A percentile compares a stretch with the other conserved stretches of the same genome.
phyloP scores from a whole-genome alignment of 2,888 invertebrate genomes.

The Halocaridina rubra region DNA sequence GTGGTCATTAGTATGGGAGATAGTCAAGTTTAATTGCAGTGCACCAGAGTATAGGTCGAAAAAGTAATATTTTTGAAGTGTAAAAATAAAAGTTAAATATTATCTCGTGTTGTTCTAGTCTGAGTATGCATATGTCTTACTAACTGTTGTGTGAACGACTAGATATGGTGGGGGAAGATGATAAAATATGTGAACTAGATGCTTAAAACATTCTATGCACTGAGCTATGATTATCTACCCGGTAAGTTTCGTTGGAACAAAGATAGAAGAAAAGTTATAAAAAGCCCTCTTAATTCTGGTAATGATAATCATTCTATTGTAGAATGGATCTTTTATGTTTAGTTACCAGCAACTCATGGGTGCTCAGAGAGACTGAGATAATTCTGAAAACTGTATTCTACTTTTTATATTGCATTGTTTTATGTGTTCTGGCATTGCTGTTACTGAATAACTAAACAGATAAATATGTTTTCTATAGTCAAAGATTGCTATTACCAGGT shows the following conservation, averaged over 20 bases:
- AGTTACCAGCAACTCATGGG: slow-evolving; percentile 5
- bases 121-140: not conserved
- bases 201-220: slow-evolving; percentile 26
- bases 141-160: not conserved
- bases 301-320: slow-evolving; percentile 24
- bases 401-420: too few species aligned
- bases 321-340: slow-evolving; percentile 32
- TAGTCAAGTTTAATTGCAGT: slow-evolving; percentile 34
- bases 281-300: slow-evolving; percentile 41
- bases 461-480: too few species aligned
- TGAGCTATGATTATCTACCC: slow-evolving; percentile 46
- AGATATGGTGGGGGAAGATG: not conserved
- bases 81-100: not conserved
- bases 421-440: too few species aligned
- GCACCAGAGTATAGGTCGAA: slow-evolving; percentile 24
- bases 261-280: slow-evolving; percentile 46
- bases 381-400: too few species aligned
- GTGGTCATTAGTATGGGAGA: slow-evolving; percentile 46
- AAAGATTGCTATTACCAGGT: slow-evolving; percentile 26
- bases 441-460: too few species aligned
- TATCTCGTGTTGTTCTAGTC: not conserved
- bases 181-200: not conserved
- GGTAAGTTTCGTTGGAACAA: slow-evolving; percentile 52
- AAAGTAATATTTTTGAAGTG: too few species aligned
- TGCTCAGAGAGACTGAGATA: too few species aligned